Evolutionary conservation across 2,113 vertebrate genomes (phyloP), one percentile per base, ranked within the genome.

Genomic region (Ia io): DNA sequence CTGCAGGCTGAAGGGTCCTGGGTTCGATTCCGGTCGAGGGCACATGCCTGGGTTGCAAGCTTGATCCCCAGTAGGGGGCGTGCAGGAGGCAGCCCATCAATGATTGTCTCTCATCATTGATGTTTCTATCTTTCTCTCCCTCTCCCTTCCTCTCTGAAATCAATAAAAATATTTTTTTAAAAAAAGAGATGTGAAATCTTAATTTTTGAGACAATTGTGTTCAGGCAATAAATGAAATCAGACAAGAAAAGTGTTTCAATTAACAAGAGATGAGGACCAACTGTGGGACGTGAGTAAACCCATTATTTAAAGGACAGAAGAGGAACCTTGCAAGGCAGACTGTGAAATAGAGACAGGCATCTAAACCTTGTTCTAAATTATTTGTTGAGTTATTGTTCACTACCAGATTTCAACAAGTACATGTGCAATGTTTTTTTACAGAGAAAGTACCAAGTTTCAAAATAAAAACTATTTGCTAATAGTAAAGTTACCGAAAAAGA

Each of bases 371-470:
- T 35, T 87, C 42, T 76, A 84, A 84, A 22, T 28, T 28, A 93
- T 70, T 25, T 91, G 16, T 22, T 71, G 84, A 44, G 42, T 84
- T 77, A 82, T 44, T 44, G 47, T 63, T 89, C 42, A 71, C 74
- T 70, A 76, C 53, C n/a, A 76, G 49, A 42, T 83, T 88, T 93
- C 47, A 71, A 73, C 37, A 92, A 88, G 16, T 32, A 74, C 17
- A 65, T 40, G 13, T 71, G 5, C 18, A 47, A 9, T n/a, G 49
- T 65, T 93, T 79, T 47, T 30, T 30, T 23, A 79, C 56, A 78
- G 30, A 90, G 53, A 88, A 94, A 96, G 80, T 30, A 56, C 25
- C 63, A 65, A n/a, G 37, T 88, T 88, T 84, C 59, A 56, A 70
- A 95, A 88, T 25, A 71, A 76, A 91, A 79, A 67, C 30, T 67